phyloP scores from a whole-genome alignment of 2,888 invertebrate genomes.

The Lasioglossum oenotherae region DNA sequence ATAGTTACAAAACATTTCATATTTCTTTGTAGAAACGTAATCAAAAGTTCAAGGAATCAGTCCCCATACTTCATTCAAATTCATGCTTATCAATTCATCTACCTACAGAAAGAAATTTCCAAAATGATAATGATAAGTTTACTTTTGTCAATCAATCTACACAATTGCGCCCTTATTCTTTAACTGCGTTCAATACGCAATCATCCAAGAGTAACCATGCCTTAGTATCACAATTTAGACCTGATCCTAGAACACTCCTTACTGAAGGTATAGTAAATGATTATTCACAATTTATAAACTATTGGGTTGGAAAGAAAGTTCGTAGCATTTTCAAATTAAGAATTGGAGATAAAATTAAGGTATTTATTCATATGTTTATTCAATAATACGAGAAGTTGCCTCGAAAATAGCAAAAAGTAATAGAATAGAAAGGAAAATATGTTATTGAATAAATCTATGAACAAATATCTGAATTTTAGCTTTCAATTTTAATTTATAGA shows the following conservation, averaged over 20 bases:
- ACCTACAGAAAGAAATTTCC: conserved; percentile 12
- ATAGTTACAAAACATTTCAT: conserved; percentile 4
- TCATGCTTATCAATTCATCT: conserved; percentile 58
- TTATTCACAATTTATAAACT: neutral
- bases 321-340: too few relatives aligned
- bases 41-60: conserved; percentile 34
- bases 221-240: conserved; percentile 15
- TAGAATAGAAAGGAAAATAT: too few relatives aligned
- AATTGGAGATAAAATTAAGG: too few relatives aligned
- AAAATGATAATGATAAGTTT: neutral
- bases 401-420: too few relatives aligned
- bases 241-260: neutral
- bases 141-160: neutral
- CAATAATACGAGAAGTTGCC: too few relatives aligned
- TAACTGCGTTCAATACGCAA: conserved; percentile 14
- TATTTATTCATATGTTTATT: too few relatives aligned
- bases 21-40: conserved; percentile 37
- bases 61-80: conserved; percentile 33
- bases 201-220: conserved; percentile 18
- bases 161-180: conserved; percentile 30
- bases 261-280: conserved; percentile 29
- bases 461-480: too few relatives aligned
- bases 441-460: too few relatives aligned
- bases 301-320: too few relatives aligned
- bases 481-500: too few relatives aligned